phyloP scores from a whole-genome alignment of 2,888 invertebrate genomes.

The Heliconius charithonia region DNA sequence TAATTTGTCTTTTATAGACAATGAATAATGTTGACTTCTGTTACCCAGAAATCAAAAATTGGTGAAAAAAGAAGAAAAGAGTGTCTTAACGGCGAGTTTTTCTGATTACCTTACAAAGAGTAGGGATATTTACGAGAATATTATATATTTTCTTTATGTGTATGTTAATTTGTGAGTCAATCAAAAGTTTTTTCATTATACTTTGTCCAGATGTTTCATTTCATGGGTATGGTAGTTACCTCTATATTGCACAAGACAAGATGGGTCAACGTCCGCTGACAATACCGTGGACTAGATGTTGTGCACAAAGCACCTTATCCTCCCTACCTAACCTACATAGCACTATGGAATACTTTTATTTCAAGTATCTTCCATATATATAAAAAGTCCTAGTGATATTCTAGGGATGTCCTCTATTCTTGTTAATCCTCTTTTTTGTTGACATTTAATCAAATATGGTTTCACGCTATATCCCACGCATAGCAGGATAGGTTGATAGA shows the following conservation, averaged over 20 bases:
- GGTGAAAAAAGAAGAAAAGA: not conserved
- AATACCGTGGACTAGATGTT: conserved; percentile 52
- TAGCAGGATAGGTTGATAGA: not conserved
- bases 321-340: conserved; percentile 14
- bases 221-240: conserved; percentile 3
- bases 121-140: not conserved
- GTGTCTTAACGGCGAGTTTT: too few species aligned
- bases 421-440: too few species aligned
- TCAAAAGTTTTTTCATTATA: not conserved
- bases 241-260: conserved; percentile 63
- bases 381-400: not conserved
- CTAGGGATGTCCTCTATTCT: not conserved
- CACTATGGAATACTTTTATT: conserved; percentile 1
- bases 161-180: not conserved
- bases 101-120: not conserved
- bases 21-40: not conserved
- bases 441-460: not conserved
- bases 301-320: conserved; percentile 13
- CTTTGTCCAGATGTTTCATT: conserved; percentile 6
- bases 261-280: conserved; percentile 69
- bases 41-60: not conserved
- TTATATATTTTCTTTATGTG: not conserved
- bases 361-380: not conserved
- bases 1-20: not conserved
- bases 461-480: not conserved